phyloP scores from a whole-genome alignment of 2,113 vertebrate genomes.

The Mirza zaza region DNA sequence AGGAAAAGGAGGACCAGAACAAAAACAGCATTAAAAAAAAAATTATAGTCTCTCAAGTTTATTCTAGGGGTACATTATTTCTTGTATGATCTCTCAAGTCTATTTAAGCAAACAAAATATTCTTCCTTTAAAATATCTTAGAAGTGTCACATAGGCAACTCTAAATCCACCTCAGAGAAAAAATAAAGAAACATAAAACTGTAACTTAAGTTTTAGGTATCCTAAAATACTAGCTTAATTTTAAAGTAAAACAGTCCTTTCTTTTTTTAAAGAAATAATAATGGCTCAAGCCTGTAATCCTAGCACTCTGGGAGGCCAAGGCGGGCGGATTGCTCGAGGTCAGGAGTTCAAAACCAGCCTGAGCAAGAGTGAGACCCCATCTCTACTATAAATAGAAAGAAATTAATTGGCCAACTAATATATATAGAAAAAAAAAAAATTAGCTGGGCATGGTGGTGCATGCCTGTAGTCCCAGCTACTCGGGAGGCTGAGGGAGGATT shows the following conservation, averaged over 20 bases:
- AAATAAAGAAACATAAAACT: background rate
- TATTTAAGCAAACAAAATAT: constrained; percentile 25
- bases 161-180: background rate
- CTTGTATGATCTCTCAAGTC: background rate
- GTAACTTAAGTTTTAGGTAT: constrained; percentile 10
- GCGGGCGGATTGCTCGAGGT: too few species aligned
- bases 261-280: background rate
- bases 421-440: too few species aligned
- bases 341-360: too few species aligned
- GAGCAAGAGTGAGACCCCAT: too few species aligned
- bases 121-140: constrained; percentile 36
- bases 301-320: too few species aligned
- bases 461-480: too few species aligned
- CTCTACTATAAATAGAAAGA: too few species aligned
- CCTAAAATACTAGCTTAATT: background rate
- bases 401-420: too few species aligned
- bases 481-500: too few species aligned
- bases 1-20: background rate
- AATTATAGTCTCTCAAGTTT: background rate
- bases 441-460: too few species aligned
- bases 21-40: background rate
- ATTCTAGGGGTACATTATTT: background rate
- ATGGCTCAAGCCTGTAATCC: too few species aligned
- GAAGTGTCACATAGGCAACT: background rate
- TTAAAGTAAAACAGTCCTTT: background rate